These are phyloP conservation scores for Characodon lateralis DNA, from an alignment of 2,797 vertebrate species.

Conservation along the genomic window DNA sequence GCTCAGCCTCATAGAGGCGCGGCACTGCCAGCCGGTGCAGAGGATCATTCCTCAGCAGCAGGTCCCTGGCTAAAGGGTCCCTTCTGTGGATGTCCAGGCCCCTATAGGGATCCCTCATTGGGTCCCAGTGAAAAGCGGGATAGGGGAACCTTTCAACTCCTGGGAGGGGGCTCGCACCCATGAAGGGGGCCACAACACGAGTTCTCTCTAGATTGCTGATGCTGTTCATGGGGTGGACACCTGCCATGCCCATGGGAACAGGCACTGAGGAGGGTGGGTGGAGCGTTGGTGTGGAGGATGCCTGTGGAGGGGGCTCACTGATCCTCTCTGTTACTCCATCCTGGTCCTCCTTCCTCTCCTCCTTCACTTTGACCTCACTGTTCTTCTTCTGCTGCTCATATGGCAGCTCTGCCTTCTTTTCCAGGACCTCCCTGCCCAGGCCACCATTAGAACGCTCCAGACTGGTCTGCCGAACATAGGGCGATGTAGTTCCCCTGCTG, in stretches of 20 bases:
- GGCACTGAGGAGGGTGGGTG: constrained; percentile 86
- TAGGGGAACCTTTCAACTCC: constrained; percentile 94
- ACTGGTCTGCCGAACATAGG: constrained; percentile 85
- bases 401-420: constrained; percentile 83
- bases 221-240: constrained; percentile 92
- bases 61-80: constrained; percentile 92
- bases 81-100: constrained; percentile 93
- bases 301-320: constrained; percentile 65
- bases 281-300: constrained; percentile 74
- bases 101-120: constrained; percentile 94
- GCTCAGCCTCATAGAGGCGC: constrained; percentile 90
- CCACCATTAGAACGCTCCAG: constrained; percentile 88
- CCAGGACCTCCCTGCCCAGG: constrained; percentile 85
- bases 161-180: constrained; percentile 95
- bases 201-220: constrained; percentile 93
- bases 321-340: constrained; percentile 84
- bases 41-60: constrained; percentile 90
- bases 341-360: constrained; percentile 94
- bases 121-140: constrained; percentile 97
- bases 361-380: constrained; percentile 94
- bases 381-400: constrained; percentile 90
- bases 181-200: constrained; percentile 95
- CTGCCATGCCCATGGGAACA: constrained; percentile 89
- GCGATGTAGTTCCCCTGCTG: constrained; percentile 86
- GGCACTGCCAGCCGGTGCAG: constrained; percentile 89